phyloP scores from a whole-genome alignment of 2,888 invertebrate species.

The Listrodromus nycthemerus region DNA sequence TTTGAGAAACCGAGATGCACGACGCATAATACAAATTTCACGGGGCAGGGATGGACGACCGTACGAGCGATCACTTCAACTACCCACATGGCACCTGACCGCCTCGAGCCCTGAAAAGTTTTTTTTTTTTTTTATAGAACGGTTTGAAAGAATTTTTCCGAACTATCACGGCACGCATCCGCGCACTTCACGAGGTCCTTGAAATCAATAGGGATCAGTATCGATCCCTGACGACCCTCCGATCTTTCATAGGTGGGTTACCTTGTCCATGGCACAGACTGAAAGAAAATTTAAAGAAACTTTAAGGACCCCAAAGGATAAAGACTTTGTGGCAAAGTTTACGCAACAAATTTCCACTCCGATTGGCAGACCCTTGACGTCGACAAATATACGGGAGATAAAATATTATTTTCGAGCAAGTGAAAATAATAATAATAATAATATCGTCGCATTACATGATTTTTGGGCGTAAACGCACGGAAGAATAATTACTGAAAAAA shows the following conservation, averaged over 20 bases:
- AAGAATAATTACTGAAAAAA: background rate
- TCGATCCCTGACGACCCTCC: constrained; percentile 72
- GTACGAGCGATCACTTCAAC: constrained; percentile 61
- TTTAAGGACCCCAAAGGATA: constrained; percentile 1
- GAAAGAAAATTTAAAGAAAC: constrained; percentile 9
- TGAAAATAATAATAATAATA: background rate
- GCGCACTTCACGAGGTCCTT: constrained; percentile 74
- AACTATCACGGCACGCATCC: constrained; percentile 71
- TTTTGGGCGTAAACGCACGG: background rate
- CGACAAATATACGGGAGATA: constrained; percentile 26
- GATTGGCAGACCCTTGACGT: constrained; percentile 37
- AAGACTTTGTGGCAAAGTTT: constrained; percentile 45
- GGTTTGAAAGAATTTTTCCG: constrained; percentile 72
- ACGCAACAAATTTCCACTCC: constrained; percentile 22
- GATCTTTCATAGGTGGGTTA: constrained; percentile 52
- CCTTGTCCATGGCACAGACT: constrained; percentile 8
- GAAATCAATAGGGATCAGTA: constrained; percentile 80
- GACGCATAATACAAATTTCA: constrained; percentile 61
- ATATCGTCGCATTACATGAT: too few relatives aligned
- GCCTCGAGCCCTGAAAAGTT: constrained; percentile 74
- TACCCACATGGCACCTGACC: constrained; percentile 79
- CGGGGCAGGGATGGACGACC: constrained; percentile 47
- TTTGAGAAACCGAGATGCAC: constrained; percentile 31
- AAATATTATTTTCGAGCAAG: background rate
- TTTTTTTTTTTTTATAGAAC: constrained; percentile 56